Base-by-base conservation (phyloP, 2,113 vertebrate species). In the Monopterus albus region DNA sequence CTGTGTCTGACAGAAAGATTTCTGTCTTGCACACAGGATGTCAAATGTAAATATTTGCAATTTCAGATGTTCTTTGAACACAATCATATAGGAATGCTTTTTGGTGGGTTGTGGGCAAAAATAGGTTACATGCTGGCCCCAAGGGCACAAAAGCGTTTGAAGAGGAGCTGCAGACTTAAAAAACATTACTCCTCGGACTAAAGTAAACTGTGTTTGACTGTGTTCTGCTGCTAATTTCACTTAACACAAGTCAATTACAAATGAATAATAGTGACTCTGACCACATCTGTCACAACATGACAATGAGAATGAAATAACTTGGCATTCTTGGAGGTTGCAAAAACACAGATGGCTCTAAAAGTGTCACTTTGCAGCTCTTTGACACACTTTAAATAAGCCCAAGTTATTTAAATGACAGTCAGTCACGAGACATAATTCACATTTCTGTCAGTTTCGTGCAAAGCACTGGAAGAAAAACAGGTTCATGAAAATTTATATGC, bases 1-100 rank as follows among this genome's bases (percentile, higher is more conserved):
- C 66, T 60, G 56, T 18, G 43, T 53, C 7, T 70, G 31, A 56
- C 40, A 69, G 21, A 60, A 31, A 56, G 33, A 1, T 47, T 25
- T 29, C 13, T n/a, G 26, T 46, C 17, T 58, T 18, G 49, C 38
- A 36, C 29, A 62, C 43, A 42, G 13, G 55, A 29, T 55, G 33
- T 46, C 1, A 20, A 28, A 7, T 7, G 12, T 75, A 71, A 71
- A 81, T 52, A 71, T 67, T 71, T 74, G 28, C 15, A 29, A 4
- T 6, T 60, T 39, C 39, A 63, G 1, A 68, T 60, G 29, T 11
- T 53, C 21, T 64, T 50, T 63, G 31, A 49, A 58, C 47, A 75
- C 12, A 39, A 38, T 61, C 33, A 28, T 21, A 17, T 29, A 15
- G 20, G 2, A 36, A 5, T 17, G 3, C 15, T n/a, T 61, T 40